A percentile compares a stretch with the other conserved stretches of the same genome.
These are phyloP conservation scores for Bradysia coprophila DNA, from an alignment of 1,140 invertebrate genomes.

Conservation along the genomic window DNA sequence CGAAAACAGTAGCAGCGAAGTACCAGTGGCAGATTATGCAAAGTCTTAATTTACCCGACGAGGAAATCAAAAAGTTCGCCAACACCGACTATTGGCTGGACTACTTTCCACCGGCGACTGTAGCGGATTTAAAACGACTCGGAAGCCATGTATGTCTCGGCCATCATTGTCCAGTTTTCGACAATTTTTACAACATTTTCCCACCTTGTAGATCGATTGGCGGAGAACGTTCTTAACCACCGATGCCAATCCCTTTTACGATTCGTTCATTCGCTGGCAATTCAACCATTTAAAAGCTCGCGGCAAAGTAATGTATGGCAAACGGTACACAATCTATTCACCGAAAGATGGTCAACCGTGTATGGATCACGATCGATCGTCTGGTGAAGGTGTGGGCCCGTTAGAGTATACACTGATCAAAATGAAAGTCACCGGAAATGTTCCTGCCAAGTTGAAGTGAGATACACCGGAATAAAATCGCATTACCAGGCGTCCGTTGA, in stretches of 20 bases:
- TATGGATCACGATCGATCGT: constrained; percentile 96
- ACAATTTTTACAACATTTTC: neutral
- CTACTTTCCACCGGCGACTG: constrained; percentile 87
- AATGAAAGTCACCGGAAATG: constrained; percentile 58
- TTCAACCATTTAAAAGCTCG: constrained; percentile 73
- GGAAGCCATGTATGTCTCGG: constrained; percentile 60
- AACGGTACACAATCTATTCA: constrained; percentile 93
- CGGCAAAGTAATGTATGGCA: constrained; percentile 91
- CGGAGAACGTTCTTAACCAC: constrained; percentile 94
- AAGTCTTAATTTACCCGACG: constrained; percentile 70
- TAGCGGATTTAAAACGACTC: constrained; percentile 71
- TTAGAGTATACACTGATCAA: constrained; percentile 98
- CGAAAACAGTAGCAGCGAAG: constrained; percentile 75
- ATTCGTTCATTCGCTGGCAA: constrained; percentile 97
- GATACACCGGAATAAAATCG: constrained; percentile 6
- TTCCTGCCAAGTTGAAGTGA: constrained; percentile 53
- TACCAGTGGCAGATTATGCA: constrained; percentile 99
- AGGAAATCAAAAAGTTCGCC: constrained; percentile 87
- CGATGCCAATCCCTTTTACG: constrained; percentile 93
- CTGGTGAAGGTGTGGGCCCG: constrained; percentile 92
- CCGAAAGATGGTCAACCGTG: constrained; percentile 95
- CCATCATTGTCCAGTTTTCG: neutral
- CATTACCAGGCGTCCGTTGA: neutral
- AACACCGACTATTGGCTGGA: constrained; percentile 83
- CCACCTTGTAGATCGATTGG: constrained; percentile 83